Conservation (phyloP, 2,888 invertebrate species). For the Cataglyphis altisquamis region DNA sequence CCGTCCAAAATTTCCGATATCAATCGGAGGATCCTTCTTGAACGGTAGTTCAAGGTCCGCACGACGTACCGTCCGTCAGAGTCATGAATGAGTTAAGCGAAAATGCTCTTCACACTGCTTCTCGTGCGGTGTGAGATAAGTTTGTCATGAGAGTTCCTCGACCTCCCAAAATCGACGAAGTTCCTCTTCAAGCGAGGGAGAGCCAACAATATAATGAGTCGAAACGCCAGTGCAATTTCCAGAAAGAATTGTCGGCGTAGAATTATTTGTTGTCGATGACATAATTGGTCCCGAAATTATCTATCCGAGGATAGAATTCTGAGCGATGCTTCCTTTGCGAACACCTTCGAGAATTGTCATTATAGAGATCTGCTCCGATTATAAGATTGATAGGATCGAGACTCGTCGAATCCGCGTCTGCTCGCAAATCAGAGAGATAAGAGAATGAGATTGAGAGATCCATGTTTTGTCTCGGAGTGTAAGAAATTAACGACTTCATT, state of each 20-base stretch:
- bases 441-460: not conserved
- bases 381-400: constrained; percentile 8
- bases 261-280: no score
- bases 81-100: no score
- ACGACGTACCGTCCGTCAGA: no score
- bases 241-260: no score
- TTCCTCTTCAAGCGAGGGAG: not conserved
- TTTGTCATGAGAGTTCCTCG: not conserved
- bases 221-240: not conserved
- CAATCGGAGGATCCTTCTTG: not conserved
- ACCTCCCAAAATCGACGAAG: not conserved
- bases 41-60: no score
- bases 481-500: not conserved
- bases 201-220: not conserved
- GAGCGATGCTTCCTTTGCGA: not conserved
- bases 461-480: no score
- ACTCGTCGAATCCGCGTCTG: not conserved
- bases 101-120: no score
- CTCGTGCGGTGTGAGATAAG: not conserved
- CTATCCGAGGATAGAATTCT: not conserved
- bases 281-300: not conserved
- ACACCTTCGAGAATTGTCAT: not conserved
- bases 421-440: constrained; percentile 3
- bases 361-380: constrained; percentile 14
- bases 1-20: not conserved